Base-by-base conservation (phyloP, 37 sponge, comb jelly and placozoan species). In the Haliclona indistincta region DNA sequence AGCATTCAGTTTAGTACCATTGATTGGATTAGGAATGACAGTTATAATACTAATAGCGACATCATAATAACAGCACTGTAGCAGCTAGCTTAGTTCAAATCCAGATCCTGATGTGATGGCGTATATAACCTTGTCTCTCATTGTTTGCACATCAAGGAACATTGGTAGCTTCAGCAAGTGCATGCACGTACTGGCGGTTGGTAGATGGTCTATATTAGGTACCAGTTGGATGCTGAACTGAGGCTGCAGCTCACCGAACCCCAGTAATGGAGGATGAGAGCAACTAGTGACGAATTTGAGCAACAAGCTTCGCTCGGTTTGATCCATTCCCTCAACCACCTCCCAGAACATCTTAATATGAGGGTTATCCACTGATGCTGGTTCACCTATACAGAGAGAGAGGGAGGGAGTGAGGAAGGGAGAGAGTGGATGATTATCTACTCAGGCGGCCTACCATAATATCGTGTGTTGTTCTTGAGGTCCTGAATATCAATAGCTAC, bases 271-370 rank as follows among this genome's bases (percentile, higher is more conserved):
- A 0, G 99, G 96, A 2, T 85, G 88, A n/a, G 90, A 84, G 77
- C 96, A 96, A 47, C 94, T 93, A 26, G 99, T 98, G 13, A 98
- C 96, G 81, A 98, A 98, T 77, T 92, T 98, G 42, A 98, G 79
- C 53, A 98, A 73, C 25, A 67, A 67, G 2, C 78, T 68, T 55
- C 88, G 82, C 76, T 98, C 85, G 33, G 74, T 77, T 56, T 91
- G 88, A 44, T 67, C 66, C 26, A 98, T 90, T 17, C 58, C 54
- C 8, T 39, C 45, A 30, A 93, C 78, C 8, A 95, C 90, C 0
- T 95, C 84, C 99, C 99, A 98, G 78, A 98, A 89, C 86, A 89
- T 73, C 10, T 45, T 47, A 38, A 98, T 91, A 13, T 72, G 71
- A 7, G 38, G 45, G 47, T 98, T 96, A 19, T 73, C 76, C 0